phyloP scores from a whole-genome alignment of 2,888 invertebrate genomes.

The Andrena minutula region DNA sequence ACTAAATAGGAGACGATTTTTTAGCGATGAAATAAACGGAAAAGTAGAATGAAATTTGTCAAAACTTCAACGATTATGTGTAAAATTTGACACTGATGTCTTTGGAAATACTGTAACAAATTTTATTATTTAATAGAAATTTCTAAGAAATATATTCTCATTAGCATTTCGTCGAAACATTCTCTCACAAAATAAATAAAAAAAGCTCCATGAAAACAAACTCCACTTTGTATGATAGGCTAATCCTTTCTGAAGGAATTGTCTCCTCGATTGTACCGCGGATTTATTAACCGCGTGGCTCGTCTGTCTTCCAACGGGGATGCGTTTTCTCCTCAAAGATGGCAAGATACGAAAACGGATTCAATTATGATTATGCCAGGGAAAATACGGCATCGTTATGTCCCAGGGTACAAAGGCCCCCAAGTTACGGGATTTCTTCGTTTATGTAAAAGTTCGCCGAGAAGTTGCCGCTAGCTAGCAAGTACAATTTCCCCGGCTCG shows the following conservation, averaged over 20 bases:
- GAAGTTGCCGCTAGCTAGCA: constrained; percentile 38
- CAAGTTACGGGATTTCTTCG: constrained; percentile 43
- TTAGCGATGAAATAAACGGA: not conserved
- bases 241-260: not conserved
- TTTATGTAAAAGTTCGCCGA: constrained; percentile 55
- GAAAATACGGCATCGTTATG: constrained; percentile 27
- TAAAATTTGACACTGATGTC: no score
- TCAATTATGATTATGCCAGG: constrained; percentile 49
- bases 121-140: no score
- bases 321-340: constrained; percentile 11
- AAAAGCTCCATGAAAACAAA: not conserved
- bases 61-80: no score
- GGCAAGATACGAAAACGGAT: constrained; percentile 41
- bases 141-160: no score
- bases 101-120: no score
- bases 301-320: not conserved
- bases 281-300: constrained; percentile 18
- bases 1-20: not conserved
- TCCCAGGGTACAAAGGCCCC: constrained; percentile 36
- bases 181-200: no score
- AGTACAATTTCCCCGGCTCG: constrained; percentile 44
- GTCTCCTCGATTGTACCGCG: not conserved
- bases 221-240: not conserved
- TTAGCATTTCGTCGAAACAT: no score
- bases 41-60: not conserved